These are phyloP conservation scores for Xiphophorus couchianus DNA, from an alignment of 2,113 vertebrate species.

Conservation along the genomic window DNA sequence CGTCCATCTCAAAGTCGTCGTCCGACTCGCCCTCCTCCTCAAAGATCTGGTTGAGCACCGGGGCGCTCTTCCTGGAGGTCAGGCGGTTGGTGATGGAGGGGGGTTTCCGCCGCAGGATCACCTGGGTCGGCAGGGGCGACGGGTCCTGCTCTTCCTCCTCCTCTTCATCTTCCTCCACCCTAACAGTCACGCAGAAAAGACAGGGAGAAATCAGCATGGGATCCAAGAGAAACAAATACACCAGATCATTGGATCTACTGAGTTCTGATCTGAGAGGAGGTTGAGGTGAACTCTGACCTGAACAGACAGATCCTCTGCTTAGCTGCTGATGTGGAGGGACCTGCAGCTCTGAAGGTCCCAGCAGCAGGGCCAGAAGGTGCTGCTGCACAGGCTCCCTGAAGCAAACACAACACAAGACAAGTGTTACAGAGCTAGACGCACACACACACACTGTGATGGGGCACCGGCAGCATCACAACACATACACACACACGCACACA, in stretches of 20 bases:
- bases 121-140: constrained; percentile 85
- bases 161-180: constrained; percentile 95
- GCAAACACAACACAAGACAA: background rate
- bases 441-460: background rate
- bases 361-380: constrained; percentile 17
- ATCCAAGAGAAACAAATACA: too few species aligned
- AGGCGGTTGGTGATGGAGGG: constrained; percentile 94
- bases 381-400: constrained; percentile 56
- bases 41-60: constrained; percentile 97
- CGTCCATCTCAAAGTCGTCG: constrained; percentile 94
- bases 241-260: too few species aligned
- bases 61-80: constrained; percentile 93
- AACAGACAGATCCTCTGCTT: constrained; percentile 91
- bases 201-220: too few species aligned
- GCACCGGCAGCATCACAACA: too few species aligned
- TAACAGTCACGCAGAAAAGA: constrained; percentile 10
- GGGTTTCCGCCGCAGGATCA: constrained; percentile 91
- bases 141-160: constrained; percentile 94
- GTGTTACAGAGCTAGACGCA: background rate
- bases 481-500: background rate
- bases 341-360: constrained; percentile 46
- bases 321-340: constrained; percentile 75
- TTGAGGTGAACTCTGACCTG: constrained; percentile 51
- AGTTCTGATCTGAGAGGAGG: too few species aligned
- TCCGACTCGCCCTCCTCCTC: constrained; percentile 97